phyloP scores from a whole-genome alignment of 2,113 vertebrate genomes.

The Chiloscyllium plagiosum region DNA sequence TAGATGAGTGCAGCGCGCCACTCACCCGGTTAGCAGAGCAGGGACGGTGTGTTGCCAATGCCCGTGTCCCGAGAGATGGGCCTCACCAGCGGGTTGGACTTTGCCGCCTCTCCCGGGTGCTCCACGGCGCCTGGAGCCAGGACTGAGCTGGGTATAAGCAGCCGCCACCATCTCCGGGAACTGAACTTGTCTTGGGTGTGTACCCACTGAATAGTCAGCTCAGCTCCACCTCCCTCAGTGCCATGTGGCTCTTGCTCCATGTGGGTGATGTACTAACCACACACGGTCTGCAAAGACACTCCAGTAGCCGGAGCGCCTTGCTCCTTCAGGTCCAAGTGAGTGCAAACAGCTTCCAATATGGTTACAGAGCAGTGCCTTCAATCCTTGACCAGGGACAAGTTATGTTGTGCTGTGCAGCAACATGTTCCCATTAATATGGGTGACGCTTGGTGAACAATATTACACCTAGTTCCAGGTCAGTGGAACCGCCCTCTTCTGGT shows the following conservation, averaged over 20 bases:
- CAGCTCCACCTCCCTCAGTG: background rate
- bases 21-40: background rate
- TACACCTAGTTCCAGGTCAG: background rate
- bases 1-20: background rate
- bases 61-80: background rate
- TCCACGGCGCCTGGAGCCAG: background rate
- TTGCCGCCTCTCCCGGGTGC: background rate
- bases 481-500: background rate
- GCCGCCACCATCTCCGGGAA: background rate
- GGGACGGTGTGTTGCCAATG: background rate
- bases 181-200: slow-evolving; percentile 17
- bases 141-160: background rate
- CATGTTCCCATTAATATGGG: background rate
- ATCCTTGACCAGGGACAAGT: background rate
- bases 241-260: background rate
- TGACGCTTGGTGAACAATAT: background rate
- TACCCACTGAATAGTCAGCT: background rate
- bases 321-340: background rate
- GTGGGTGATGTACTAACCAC: background rate
- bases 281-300: background rate
- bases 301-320: background rate
- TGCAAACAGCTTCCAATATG: background rate
- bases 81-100: background rate
- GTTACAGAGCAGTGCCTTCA: background rate
- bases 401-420: background rate